Base-by-base conservation (phyloP, 2,888 invertebrate species). In the Reticulitermes lucifugus region DNA sequence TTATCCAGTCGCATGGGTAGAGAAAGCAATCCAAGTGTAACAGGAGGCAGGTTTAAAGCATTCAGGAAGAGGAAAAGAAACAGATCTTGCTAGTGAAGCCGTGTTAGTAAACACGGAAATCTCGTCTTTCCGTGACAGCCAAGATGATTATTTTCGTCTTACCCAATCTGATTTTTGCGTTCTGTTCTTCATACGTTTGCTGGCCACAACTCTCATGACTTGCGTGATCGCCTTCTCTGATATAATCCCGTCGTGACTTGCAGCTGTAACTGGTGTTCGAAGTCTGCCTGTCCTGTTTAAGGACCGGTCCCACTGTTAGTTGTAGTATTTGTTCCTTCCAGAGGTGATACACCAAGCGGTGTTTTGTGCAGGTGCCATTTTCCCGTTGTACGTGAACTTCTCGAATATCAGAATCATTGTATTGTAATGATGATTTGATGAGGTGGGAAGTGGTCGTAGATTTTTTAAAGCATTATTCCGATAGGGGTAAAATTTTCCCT, bases 11-110 rank as follows among this genome's bases (percentile, higher is more conserved):
- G 79, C 43, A 51, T 79, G 79, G 35, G 4, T 21, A 51, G 79
- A 79, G 79, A 79, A 79, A 79, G 79, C 79, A 79, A 79, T n/a
- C 25, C n/a, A 51, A 46, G 51, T 46, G 43, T n/a, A 46, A 79
- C 41, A 75, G n/a, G 25, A 4, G 18, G 18, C 14, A 55, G 18
- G 55, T 55, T 55, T 55, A 18, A 55, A 18, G 55, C 18, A 55
- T 71, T 75, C 14, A 43, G 51, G 79, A 79, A 79, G 79, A 51
- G 79, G 46, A 79, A 75, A 79, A 79, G 79, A 22, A 73, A 41
- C 73, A 73, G 73, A 18, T 21, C 25, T 25, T 46, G 12, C 35
- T n/a, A n/a, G 65, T 65, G 73, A 73, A 41, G 73, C 73, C 2
- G 18, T 41, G 41, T 1, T 22, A 35, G 35, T 29, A 21, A 14